Evolutionary conservation across 2,113 vertebrate species (phyloP).

Genomic region (Mohoua ochrocephala): DNA sequence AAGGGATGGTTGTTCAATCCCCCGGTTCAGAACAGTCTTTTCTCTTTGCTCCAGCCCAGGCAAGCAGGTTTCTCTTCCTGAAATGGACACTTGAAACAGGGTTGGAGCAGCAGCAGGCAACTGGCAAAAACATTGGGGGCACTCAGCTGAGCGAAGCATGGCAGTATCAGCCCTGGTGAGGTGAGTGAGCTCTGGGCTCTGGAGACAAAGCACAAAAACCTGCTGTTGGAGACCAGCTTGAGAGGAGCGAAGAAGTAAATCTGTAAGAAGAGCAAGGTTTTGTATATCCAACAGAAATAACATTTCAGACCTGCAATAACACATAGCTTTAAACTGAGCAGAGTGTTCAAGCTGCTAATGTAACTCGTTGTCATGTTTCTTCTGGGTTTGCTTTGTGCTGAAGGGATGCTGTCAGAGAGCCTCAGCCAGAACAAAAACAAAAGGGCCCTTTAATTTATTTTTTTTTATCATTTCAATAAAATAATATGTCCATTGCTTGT

Average conservation of each 20-base stretch:
- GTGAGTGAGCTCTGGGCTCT: not conserved
- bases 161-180: not conserved
- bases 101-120: not conserved
- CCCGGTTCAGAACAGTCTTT: not conserved
- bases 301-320: conserved; percentile 12
- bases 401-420: not conserved
- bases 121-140: not conserved
- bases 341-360: not conserved
- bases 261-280: not conserved
- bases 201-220: not conserved
- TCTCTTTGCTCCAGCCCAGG: not conserved
- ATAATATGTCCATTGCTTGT: not conserved
- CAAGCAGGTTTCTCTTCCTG: not conserved
- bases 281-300: conserved; percentile 18
- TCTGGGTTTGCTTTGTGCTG: not conserved
- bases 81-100: not conserved
- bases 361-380: not conserved
- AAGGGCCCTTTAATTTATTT: not conserved
- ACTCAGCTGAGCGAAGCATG: not conserved
- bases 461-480: not conserved
- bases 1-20: not conserved
- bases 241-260: not conserved
- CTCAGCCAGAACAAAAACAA: not conserved
- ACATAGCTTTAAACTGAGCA: not conserved
- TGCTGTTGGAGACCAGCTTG: not conserved